Evolutionary conservation across 2,113 vertebrate genomes (phyloP).

Genomic region (Amphiprion ocellaris): DNA sequence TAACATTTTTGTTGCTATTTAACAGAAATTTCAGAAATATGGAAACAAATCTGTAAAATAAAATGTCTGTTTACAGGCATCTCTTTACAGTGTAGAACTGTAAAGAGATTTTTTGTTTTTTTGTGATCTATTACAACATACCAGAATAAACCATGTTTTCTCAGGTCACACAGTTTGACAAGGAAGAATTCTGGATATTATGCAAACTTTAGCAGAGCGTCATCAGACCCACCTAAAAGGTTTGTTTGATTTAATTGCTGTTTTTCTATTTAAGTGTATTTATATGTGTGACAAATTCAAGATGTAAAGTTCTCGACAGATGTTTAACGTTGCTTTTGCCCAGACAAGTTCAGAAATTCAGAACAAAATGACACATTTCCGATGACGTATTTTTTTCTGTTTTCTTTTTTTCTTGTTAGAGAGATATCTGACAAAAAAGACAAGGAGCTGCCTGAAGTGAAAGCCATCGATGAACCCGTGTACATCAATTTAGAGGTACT

Average conservation of each 20-base stretch:
- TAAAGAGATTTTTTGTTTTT: too few relatives aligned
- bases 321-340: background rate
- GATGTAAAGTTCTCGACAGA: too few relatives aligned
- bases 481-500: slow-evolving; percentile 71
- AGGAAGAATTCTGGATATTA: slow-evolving; percentile 67
- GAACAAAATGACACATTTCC: background rate
- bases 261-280: too few relatives aligned
- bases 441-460: slow-evolving; percentile 6
- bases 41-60: too few relatives aligned
- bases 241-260: slow-evolving; percentile 19
- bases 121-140: too few relatives aligned
- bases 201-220: slow-evolving; percentile 60
- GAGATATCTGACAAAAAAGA: background rate
- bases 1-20: too few relatives aligned
- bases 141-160: background rate
- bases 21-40: too few relatives aligned
- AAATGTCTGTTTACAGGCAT: too few relatives aligned
- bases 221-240: slow-evolving; percentile 46
- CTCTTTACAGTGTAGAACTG: too few relatives aligned
- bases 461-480: slow-evolving; percentile 62
- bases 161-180: slow-evolving; percentile 41
- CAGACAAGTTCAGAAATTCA: background rate
- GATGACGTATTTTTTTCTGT: background rate
- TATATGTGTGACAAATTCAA: too few relatives aligned
- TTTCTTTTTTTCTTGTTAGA: slow-evolving; percentile 48